These are phyloP conservation scores for Flexamia atlantica DNA, from an alignment of 2,888 invertebrate species.

Conservation along the genomic window DNA sequence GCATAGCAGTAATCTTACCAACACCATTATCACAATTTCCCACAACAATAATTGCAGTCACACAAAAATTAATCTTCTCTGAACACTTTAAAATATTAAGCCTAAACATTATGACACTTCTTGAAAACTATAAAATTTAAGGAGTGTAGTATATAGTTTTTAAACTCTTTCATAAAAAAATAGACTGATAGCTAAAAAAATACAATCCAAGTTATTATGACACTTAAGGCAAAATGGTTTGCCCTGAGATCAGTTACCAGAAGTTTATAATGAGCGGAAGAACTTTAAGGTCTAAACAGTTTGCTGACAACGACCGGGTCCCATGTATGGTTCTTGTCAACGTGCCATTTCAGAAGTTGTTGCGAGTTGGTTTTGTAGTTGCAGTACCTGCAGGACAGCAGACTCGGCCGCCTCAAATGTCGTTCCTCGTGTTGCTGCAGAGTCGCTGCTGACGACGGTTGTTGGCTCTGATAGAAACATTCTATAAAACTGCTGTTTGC, in stretches of 20 bases:
- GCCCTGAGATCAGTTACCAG: too few relatives aligned
- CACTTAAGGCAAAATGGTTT: too few relatives aligned
- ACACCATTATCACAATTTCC: neutral
- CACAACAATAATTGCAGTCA: neutral
- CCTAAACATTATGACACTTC: too few relatives aligned
- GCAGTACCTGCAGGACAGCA: conserved; percentile 28
- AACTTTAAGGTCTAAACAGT: conserved; percentile 1
- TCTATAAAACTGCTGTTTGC: neutral
- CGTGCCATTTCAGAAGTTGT: conserved; percentile 7
- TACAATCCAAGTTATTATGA: too few relatives aligned
- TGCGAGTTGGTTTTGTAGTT: conserved; percentile 33
- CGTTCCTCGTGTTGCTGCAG: neutral
- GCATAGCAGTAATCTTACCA: neutral
- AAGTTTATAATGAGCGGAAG: too few relatives aligned
- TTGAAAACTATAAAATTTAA: too few relatives aligned
- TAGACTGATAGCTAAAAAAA: too few relatives aligned
- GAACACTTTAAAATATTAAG: too few relatives aligned
- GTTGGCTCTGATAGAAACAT: conserved; percentile 46
- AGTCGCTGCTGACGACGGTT: neutral
- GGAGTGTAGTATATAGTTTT: too few relatives aligned
- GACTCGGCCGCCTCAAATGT: neutral
- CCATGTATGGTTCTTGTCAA: conserved; percentile 18
- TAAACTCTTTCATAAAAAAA: too few relatives aligned
- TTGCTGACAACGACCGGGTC: conserved; percentile 17
- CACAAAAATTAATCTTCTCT: neutral